Conservation (phyloP, 2,797 vertebrate species). For the Chaenodraco wilsoni region DNA sequence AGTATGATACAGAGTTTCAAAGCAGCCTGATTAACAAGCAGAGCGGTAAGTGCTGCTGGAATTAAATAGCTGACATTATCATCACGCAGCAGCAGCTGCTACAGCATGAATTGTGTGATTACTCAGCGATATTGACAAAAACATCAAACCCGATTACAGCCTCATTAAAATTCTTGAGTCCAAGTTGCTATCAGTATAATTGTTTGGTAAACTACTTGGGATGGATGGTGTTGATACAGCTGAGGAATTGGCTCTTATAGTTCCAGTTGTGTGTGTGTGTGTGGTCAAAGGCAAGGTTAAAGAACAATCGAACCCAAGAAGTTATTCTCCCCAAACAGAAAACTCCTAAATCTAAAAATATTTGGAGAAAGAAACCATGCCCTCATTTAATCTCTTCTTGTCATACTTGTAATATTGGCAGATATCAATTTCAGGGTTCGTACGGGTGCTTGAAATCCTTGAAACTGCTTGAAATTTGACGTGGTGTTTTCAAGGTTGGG, state of each 20-base stretch:
- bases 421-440: no score
- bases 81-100: slow-evolving; percentile 34
- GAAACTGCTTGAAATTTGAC: no score
- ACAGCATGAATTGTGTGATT: slow-evolving; percentile 54
- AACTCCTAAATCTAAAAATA: no score
- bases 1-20: slow-evolving; percentile 21
- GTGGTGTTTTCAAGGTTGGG: no score
- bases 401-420: neutral
- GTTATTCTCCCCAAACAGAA: no score
- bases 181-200: slow-evolving; percentile 29
- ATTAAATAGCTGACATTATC: slow-evolving; percentile 53
- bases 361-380: no score
- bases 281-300: no score
- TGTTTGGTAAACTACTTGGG: slow-evolving; percentile 49
- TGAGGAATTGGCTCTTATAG: slow-evolving; percentile 32
- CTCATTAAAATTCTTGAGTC: slow-evolving; percentile 52
- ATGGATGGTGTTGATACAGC: slow-evolving; percentile 6
- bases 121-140: slow-evolving; percentile 50
- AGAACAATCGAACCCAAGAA: no score
- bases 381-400: no score
- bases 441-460: no score
- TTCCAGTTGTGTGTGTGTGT: neutral
- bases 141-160: slow-evolving; percentile 55
- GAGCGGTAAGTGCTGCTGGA: slow-evolving; percentile 16
- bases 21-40: slow-evolving; percentile 35